Conservation (phyloP, 2,888 invertebrate species). For the Litoditis marina region DNA sequence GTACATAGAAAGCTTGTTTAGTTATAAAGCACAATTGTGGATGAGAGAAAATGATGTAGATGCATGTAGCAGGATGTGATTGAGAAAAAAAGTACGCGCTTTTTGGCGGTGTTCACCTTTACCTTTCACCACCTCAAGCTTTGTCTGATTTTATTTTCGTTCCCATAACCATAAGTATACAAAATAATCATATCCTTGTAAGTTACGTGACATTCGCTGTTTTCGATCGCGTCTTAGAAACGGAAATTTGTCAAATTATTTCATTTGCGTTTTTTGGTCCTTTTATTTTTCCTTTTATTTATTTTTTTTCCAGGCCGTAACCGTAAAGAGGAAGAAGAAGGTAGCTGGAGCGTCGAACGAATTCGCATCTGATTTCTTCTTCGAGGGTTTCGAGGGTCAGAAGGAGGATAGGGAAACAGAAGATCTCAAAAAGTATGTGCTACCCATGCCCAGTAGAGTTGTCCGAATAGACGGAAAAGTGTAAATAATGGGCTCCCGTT, state of each 20-base stretch:
- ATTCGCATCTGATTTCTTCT: conserved; percentile 42
- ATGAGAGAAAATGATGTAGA: too few relatives aligned
- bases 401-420: conserved; percentile 34
- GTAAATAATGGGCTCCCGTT: neutral
- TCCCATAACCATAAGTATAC: neutral
- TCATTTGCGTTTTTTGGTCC: neutral
- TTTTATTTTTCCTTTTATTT: neutral
- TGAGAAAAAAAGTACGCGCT: too few relatives aligned
- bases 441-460: neutral
- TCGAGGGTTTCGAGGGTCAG: conserved; percentile 26
- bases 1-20: too few relatives aligned
- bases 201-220: too few relatives aligned
- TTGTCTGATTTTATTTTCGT: too few relatives aligned
- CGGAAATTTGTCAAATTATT: neutral
- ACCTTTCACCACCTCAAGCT: too few relatives aligned
- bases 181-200: too few relatives aligned
- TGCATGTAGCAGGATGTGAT: too few relatives aligned
- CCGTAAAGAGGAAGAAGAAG: conserved; percentile 47
- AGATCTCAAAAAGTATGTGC: conserved; percentile 31
- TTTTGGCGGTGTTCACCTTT: too few relatives aligned
- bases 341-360: conserved; percentile 44
- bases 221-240: too few relatives aligned
- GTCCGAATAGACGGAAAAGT: neutral
- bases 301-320: conserved; percentile 30
- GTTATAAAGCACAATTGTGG: too few relatives aligned